Evolutionary conservation across 1,140 invertebrate species (phyloP), one percentile per base, ranked within the genome.

Genomic region (Bactericera cockerelli): DNA sequence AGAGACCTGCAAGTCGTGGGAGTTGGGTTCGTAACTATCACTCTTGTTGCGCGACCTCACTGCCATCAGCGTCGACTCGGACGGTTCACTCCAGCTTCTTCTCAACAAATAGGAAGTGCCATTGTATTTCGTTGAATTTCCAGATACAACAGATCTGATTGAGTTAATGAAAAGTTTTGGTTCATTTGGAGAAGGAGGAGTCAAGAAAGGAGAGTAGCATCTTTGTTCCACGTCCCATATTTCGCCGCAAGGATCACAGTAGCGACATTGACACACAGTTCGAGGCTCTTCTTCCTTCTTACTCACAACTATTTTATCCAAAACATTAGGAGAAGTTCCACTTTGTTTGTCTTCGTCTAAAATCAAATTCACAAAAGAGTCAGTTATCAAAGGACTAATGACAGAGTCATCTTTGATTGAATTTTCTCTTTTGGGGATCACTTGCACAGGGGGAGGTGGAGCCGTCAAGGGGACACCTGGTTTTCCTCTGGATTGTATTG

Each of bases 191-290:
- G 66, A 58, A 11, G 72, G 69, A 0, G 70, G 66, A 42, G 74
- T 74, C 28, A 75, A 60, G 57, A 72, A 77, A 2, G 75, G 72
- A 11, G 76, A 76, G 64, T 76, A 77, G 56, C 71, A 70, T 58
- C 69, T 70, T 25, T 72, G 71, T 39, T 82, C 79, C 1, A 81
- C 76, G 67, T 84, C 84, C 86, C 86, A 89, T 56, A 87, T 81
- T 60, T 83, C 78, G 39, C 82, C 80, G 19, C 81, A 75, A 0
- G 86, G 84, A 67, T 88, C 84, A 67, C 86, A 88, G 63, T 86
- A 85, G 10, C 80, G 77, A 67, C 86, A 89, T 70, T 87, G 84
- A 70, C 85, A 88, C n/a, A 75, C 70, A 64, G 75, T 78, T 54
- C 74, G 56, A 13, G 61, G 55, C 13, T 56, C 56, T 28, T 74